Percentiles rank a stretch among this genome's conserved stretches.
These are phyloP conservation scores for Tanypteryx hageni DNA, from an alignment of 2,888 invertebrate species.

Conservation along the genomic window DNA sequence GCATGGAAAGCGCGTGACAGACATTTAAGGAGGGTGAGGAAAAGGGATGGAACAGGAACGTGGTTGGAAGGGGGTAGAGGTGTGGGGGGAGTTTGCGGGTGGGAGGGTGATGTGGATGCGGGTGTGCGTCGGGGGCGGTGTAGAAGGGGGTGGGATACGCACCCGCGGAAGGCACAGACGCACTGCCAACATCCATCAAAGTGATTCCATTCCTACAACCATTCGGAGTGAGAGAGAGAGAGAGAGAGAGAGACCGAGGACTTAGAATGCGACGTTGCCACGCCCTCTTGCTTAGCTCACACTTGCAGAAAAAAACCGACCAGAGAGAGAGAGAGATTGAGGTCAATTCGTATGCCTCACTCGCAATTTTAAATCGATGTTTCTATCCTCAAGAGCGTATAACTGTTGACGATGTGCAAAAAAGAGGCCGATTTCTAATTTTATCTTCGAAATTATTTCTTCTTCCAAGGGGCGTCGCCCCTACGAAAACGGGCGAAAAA, in stretches of 20 bases:
- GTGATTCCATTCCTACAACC: background rate
- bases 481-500: background rate
- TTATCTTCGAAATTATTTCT: background rate
- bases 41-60: too few species aligned
- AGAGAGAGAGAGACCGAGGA: background rate
- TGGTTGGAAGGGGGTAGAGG: too few species aligned
- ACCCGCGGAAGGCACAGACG: background rate
- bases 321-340: background rate
- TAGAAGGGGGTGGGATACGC: background rate
- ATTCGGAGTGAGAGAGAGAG: too few species aligned
- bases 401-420: background rate
- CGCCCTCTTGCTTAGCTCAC: background rate
- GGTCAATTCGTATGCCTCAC: conserved; percentile 19
- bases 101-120: background rate
- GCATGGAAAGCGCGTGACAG: too few species aligned
- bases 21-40: too few species aligned
- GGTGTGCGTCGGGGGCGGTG: background rate
- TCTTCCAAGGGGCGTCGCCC: background rate
- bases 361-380: conserved; percentile 9
- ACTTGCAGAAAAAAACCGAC: background rate
- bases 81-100: too few species aligned
- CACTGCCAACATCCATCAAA: background rate
- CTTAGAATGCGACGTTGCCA: conserved; percentile 29
- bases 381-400: background rate
- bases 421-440: conserved; percentile 8